Base-by-base conservation (phyloP, 1,140 invertebrate genomes). In the Pogonomyrmex californicus region DNA sequence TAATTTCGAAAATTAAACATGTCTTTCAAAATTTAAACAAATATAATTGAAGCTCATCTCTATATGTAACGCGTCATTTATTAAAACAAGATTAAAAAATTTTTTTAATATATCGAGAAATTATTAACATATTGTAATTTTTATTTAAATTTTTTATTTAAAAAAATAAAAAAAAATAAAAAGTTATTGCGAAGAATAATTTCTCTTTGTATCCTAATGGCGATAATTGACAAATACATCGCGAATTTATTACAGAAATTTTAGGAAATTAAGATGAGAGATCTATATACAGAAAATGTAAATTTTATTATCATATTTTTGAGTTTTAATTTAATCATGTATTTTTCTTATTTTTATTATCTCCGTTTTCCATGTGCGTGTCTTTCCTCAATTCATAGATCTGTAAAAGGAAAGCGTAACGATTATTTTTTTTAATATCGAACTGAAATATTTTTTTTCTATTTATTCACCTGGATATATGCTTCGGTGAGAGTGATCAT, bases 401-500 rank as follows among this genome's bases (percentile, higher is more conserved):
- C 94, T 95, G 79, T 5, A 92, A 93, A 82, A 58, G 62, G 70
- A 71, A 54, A 73, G 78, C 14, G 58, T 12, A 17, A 9, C 4
- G 33, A 4, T 49, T 56, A 44, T 41, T 10, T 36, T 14, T 41
- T 10, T 36, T 14, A 49, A 38, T 23, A 33, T 77, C 17, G 9
- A 90, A 87, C 17, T 47, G 58, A 51, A 65, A 54, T 49, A 38
- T 65, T 23, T 14, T 23, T 49, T 63, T 9, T 12, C 33, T 30
- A 23, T 23, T 14, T 68, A 58, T 66, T 87, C 85, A 95, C 94
- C 90, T 99, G 99, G 93, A 99, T 99, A 91, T 99, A 99, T 12
- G 99, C 99, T 96, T 99, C 99, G 9, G 99, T 99, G 6, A 99
- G 96, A 0, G 99, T 99, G 86, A 99, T 99, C 99, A 99, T 99